Evolutionary conservation across 2,888 invertebrate species (phyloP).

Genomic region (Hirudinaria manillensis): DNA sequence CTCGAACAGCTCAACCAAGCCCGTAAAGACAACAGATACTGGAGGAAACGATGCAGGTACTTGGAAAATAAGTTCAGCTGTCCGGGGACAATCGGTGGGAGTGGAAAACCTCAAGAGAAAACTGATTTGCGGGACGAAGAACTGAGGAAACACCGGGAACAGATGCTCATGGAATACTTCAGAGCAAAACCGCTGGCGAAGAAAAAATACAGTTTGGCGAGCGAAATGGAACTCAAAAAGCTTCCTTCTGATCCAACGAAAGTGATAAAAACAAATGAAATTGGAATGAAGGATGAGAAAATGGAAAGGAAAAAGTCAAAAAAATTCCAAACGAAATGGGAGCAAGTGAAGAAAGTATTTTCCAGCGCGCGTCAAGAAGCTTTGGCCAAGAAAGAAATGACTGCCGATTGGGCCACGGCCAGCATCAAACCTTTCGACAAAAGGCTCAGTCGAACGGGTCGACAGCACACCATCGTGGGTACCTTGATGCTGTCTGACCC

Average conservation of each 20-base stretch:
- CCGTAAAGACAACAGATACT: constrained; percentile 6
- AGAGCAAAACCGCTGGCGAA: neutral
- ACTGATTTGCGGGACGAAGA: neutral
- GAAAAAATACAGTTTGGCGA: neutral
- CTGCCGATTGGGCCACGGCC: neutral
- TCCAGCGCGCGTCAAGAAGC: constrained; percentile 8
- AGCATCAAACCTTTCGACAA: neutral
- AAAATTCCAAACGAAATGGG: constrained; percentile 35
- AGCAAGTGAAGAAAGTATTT: constrained; percentile 35
- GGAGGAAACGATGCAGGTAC: neutral
- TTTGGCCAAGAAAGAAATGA: neutral
- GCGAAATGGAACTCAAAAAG: constrained; percentile 9
- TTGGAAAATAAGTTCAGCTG: constrained; percentile 5
- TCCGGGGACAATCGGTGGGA: neutral
- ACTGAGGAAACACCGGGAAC: neutral
- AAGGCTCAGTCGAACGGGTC: neutral
- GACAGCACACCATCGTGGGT: neutral
- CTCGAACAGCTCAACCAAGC: constrained; percentile 18
- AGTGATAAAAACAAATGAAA: neutral
- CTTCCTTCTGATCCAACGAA: constrained; percentile 5
- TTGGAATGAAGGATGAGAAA: neutral
- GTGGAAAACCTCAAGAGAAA: neutral
- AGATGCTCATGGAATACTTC: neutral
- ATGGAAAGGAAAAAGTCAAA: constrained; percentile 32
- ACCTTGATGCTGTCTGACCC: neutral